phyloP scores from a whole-genome alignment of 2,113 vertebrate genomes.

The Plectropomus leopardus region DNA sequence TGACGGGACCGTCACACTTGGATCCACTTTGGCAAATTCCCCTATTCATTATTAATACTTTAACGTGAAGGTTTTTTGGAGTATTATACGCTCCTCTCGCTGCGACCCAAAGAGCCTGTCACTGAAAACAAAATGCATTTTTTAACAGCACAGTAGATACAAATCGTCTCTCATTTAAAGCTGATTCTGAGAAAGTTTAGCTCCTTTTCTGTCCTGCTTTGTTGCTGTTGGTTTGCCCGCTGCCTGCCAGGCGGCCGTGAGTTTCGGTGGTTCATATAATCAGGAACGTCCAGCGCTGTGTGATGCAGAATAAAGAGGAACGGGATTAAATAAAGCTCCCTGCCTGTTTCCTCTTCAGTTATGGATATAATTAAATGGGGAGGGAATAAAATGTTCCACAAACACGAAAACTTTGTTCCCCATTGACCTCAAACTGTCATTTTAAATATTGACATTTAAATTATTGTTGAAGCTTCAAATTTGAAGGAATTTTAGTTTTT shows the following conservation, averaged over 20 bases:
- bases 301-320: conserved; percentile 8
- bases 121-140: neutral
- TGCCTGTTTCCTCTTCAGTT: conserved; percentile 26
- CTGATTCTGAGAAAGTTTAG: neutral
- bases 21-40: conserved; percentile 58
- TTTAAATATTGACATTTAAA: neutral
- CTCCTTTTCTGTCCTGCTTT: conserved; percentile 3
- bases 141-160: neutral
- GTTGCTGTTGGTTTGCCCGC: conserved; percentile 17
- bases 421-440: neutral
- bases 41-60: conserved; percentile 56
- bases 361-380: conserved; percentile 39
- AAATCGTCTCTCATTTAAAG: neutral
- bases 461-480: too few species aligned
- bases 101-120: conserved; percentile 21
- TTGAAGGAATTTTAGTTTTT: too few species aligned
- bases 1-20: conserved; percentile 62
- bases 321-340: conserved; percentile 48
- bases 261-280: conserved; percentile 33
- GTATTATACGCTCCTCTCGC: conserved; percentile 18
- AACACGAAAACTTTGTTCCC: neutral
- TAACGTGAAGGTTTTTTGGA: conserved; percentile 32
- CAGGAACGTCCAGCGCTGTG: conserved; percentile 10
- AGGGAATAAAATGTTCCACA: neutral
- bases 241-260: conserved; percentile 9